A percentile compares a stretch with the other conserved stretches of the same genome.
Evolutionary conservation across 64 coral and sea anemone species (phyloP).

Genomic region (Catalaphyllia jardinei): DNA sequence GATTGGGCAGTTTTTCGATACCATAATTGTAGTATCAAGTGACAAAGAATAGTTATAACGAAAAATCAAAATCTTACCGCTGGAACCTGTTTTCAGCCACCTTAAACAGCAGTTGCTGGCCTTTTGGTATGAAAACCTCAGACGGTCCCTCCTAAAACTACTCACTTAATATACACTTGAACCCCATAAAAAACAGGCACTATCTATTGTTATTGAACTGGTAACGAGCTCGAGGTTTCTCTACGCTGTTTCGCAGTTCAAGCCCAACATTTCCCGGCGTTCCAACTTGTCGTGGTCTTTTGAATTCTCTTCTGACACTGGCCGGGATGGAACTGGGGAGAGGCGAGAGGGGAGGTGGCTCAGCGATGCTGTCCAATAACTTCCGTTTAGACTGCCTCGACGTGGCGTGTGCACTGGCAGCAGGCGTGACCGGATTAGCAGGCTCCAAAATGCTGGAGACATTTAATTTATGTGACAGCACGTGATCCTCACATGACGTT

Average conservation of each 20-base stretch:
- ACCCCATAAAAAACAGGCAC: too few species aligned
- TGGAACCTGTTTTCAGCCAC: too few species aligned
- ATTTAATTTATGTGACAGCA: neutral
- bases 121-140: too few species aligned
- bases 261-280: neutral
- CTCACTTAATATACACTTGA: too few species aligned
- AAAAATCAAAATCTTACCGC: too few species aligned
- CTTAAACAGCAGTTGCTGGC: too few species aligned
- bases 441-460: neutral
- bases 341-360: constrained; percentile 73
- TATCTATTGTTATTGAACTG: too few species aligned
- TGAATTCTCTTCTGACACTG: constrained; percentile 84
- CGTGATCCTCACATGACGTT: neutral
- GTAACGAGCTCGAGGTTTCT: too few species aligned
- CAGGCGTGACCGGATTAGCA: neutral
- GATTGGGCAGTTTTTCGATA: too few species aligned
- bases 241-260: neutral
- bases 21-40: too few species aligned
- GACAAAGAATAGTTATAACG: too few species aligned
- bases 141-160: too few species aligned
- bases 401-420: neutral
- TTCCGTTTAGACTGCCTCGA: constrained; percentile 59
- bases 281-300: constrained; percentile 54
- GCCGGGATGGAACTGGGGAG: constrained; percentile 59
- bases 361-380: constrained; percentile 70